Conservation (phyloP, 2,797 vertebrate genomes). For the Takifugu ocellatus region DNA sequence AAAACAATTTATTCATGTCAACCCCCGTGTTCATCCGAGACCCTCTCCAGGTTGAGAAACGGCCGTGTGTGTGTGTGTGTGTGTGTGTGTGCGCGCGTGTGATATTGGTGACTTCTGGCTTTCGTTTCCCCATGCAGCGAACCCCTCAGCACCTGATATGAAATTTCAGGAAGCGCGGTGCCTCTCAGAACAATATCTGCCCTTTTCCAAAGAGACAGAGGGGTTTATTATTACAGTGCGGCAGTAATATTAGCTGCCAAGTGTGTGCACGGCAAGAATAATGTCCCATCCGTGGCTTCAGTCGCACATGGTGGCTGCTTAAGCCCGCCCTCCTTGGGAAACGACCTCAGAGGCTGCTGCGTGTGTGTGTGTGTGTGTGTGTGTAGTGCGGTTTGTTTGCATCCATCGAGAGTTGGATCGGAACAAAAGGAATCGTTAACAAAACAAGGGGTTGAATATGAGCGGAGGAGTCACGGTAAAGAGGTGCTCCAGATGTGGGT, state of each 20-base stretch:
- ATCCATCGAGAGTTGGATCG: constrained; percentile 15
- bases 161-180: constrained; percentile 67
- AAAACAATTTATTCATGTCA: not conserved
- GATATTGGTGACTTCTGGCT: constrained; percentile 28
- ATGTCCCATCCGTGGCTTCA: constrained; percentile 56
- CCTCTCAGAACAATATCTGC: constrained; percentile 57
- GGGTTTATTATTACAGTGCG: constrained; percentile 72
- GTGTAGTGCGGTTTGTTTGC: constrained; percentile 58
- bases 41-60: constrained; percentile 2
- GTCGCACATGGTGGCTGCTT: constrained; percentile 43
- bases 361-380: constrained; percentile 65
- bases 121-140: constrained; percentile 46
- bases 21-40: constrained; percentile 3
- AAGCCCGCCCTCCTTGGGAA: constrained; percentile 36
- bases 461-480: constrained; percentile 20
- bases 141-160: constrained; percentile 63
- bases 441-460: constrained; percentile 7
- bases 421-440: constrained; percentile 11
- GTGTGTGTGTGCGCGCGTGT: not conserved
- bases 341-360: constrained; percentile 27
- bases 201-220: constrained; percentile 50
- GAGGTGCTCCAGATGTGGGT: constrained; percentile 63
- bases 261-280: constrained; percentile 64
- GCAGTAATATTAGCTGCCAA: constrained; percentile 72
- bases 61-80: not conserved